phyloP scores from a whole-genome alignment of 1,140 invertebrate genomes.

The Cherax quadricarinatus region DNA sequence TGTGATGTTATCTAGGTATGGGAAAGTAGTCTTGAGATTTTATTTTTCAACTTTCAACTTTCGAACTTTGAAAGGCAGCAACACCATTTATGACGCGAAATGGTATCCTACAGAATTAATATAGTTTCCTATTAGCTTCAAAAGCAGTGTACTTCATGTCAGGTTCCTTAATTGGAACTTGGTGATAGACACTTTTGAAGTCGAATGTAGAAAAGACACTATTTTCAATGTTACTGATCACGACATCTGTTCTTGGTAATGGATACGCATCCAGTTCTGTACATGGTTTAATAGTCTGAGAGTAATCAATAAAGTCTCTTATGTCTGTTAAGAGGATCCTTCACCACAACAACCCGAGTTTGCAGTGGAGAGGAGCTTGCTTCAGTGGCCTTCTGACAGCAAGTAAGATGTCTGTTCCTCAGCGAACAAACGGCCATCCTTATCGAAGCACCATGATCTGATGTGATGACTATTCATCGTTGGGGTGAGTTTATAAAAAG shows the following conservation, averaged over 20 bases:
- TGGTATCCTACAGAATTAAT: too few species aligned
- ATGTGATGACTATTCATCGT: too few species aligned
- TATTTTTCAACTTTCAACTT: too few species aligned
- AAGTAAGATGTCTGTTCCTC: not conserved
- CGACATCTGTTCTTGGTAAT: not conserved
- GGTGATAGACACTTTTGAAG: not conserved
- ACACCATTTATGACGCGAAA: too few species aligned
- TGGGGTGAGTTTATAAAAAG: too few species aligned
- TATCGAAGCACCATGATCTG: too few species aligned
- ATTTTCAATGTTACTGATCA: not conserved
- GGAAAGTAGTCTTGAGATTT: too few species aligned
- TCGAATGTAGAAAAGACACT: not conserved
- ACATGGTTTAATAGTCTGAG: not conserved
- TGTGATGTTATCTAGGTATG: too few species aligned
- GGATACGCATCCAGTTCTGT: not conserved
- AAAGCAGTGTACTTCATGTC: conserved; percentile 1
- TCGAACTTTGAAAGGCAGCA: too few species aligned
- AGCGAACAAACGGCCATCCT: too few species aligned
- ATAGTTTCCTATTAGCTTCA: too few species aligned
- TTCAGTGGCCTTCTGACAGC: not conserved
- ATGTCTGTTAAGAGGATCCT: not conserved
- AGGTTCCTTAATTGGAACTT: not conserved
- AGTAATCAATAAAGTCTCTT: not conserved
- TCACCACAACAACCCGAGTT: not conserved
- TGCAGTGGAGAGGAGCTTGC: not conserved